These are phyloP conservation scores for Pogonomyrmex barbatus DNA, from an alignment of 1,140 invertebrate species.

Conservation along the genomic window DNA sequence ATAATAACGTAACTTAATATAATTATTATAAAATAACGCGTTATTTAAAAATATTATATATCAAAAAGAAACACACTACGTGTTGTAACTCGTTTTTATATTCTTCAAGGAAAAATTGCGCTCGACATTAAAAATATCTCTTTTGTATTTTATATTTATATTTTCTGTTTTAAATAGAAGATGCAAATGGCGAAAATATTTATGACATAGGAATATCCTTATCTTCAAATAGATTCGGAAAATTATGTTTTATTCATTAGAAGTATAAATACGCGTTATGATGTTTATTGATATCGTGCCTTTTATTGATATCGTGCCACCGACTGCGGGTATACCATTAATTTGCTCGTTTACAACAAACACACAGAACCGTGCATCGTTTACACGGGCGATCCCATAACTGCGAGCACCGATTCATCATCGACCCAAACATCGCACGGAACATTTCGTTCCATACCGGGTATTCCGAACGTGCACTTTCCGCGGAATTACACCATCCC, in stretches of 20 bases:
- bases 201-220: background rate
- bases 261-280: constrained; percentile 30
- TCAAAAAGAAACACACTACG: too few species aligned
- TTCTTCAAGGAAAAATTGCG: background rate
- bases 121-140: background rate
- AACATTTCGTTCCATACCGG: constrained; percentile 36
- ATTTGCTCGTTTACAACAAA: constrained; percentile 49
- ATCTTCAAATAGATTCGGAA: background rate
- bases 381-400: constrained; percentile 36
- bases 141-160: constrained; percentile 3
- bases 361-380: constrained; percentile 42
- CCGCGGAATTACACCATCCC: constrained; percentile 65
- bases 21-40: background rate
- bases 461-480: constrained; percentile 58
- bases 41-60: constrained; percentile 22
- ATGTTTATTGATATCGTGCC: constrained; percentile 33
- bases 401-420: constrained; percentile 51
- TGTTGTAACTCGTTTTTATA: background rate
- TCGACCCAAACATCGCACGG: constrained; percentile 53
- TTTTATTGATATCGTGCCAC: too few species aligned
- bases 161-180: background rate
- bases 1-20: background rate
- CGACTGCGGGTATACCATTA: constrained; percentile 33
- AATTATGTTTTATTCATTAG: constrained; percentile 44
- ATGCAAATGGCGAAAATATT: background rate